Conservation (phyloP, 2,797 vertebrate genomes). For the Mallotus villosus region DNA sequence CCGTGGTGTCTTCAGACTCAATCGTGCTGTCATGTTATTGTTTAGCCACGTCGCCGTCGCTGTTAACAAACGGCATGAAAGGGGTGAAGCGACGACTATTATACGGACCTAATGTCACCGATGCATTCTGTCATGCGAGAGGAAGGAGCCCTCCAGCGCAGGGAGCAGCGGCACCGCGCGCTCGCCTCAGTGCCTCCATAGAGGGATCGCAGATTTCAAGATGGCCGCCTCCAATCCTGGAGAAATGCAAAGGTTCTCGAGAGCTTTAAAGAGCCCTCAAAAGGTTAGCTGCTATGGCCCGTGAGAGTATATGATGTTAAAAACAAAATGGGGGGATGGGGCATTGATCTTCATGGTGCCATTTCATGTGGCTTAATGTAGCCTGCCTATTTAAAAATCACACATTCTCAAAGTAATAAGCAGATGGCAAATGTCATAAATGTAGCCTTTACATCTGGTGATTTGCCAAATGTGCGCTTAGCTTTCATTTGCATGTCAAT, state of each 20-base stretch:
- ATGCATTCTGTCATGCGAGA: conserved; percentile 71
- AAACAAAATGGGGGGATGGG: neutral
- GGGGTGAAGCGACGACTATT: conserved; percentile 62
- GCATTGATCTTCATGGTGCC: neutral
- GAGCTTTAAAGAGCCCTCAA: conserved; percentile 11
- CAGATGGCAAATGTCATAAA: neutral
- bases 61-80: conserved; percentile 65
- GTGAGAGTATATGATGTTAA: neutral
- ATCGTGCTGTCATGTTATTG: conserved; percentile 43
- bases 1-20: conserved; percentile 14
- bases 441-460: neutral
- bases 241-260: conserved; percentile 36
- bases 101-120: conserved; percentile 64
- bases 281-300: conserved; percentile 27
- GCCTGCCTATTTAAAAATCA: neutral
- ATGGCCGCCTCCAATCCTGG: conserved; percentile 44
- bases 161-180: conserved; percentile 34
- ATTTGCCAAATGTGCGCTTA: neutral
- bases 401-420: neutral
- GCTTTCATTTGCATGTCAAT: neutral
- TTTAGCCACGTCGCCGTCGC: conserved; percentile 54
- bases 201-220: conserved; percentile 59
- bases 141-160: conserved; percentile 59
- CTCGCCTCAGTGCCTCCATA: conserved; percentile 56
- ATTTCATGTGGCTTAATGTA: neutral